Evolutionary conservation across 2,888 invertebrate species (phyloP).

Genomic region (Gandaritis pyraliata): DNA sequence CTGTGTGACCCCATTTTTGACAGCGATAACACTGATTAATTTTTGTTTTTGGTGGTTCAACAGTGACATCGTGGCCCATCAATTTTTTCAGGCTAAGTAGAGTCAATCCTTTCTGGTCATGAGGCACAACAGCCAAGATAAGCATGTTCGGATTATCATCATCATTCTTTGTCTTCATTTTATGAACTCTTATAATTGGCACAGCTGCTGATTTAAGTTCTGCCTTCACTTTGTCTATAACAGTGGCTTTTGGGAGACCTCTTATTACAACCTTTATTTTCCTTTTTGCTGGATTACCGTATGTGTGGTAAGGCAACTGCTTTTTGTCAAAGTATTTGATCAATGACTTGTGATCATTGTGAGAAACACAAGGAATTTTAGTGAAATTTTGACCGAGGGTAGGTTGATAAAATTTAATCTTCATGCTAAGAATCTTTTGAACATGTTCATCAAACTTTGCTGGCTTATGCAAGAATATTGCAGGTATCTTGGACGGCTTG

Average conservation of each 20-base stretch:
- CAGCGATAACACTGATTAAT: conserved; percentile 68
- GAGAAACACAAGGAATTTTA: conserved; percentile 53
- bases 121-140: conserved; percentile 59
- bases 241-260: conserved; percentile 56
- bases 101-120: conserved; percentile 51
- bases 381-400: conserved; percentile 44
- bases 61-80: conserved; percentile 52
- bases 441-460: conserved; percentile 50
- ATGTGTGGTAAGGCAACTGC: conserved; percentile 65
- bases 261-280: conserved; percentile 64
- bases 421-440: conserved; percentile 47
- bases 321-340: conserved; percentile 57
- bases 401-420: conserved; percentile 55
- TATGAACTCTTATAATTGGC: conserved; percentile 61
- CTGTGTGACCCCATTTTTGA: conserved; percentile 72
- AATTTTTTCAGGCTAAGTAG: conserved; percentile 53
- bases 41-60: conserved; percentile 61
- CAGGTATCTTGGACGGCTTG: conserved; percentile 51
- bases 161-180: conserved; percentile 55
- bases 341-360: conserved; percentile 56
- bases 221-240: conserved; percentile 51
- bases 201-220: conserved; percentile 55
- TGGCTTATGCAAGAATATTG: conserved; percentile 61
- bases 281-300: conserved; percentile 57
- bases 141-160: conserved; percentile 48